phyloP scores from a whole-genome alignment of 2,113 vertebrate species.

The Tapirus terrestris region DNA sequence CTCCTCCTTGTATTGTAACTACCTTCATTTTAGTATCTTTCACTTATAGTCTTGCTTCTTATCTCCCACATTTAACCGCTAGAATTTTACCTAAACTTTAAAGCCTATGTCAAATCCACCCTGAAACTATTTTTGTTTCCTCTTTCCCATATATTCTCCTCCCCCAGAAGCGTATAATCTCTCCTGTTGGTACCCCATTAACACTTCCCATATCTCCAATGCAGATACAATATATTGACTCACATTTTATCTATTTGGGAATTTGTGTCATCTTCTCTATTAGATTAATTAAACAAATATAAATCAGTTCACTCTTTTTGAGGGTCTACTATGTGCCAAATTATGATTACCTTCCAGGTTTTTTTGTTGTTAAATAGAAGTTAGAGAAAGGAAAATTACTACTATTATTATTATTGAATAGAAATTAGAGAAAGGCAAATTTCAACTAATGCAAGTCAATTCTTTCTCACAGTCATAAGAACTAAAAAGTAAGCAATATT shows the following conservation, averaged over 20 bases:
- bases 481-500: background rate
- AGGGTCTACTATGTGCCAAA: background rate
- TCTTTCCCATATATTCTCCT: background rate
- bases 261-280: background rate
- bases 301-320: background rate
- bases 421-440: background rate
- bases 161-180: background rate
- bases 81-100: background rate
- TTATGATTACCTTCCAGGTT: background rate
- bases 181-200: background rate
- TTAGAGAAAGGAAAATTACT: background rate
- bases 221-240: background rate
- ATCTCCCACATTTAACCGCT: background rate
- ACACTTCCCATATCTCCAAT: background rate
- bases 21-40: background rate
- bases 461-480: background rate
- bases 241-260: background rate
- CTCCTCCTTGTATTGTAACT: background rate
- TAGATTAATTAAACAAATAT: background rate
- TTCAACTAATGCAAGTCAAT: background rate
- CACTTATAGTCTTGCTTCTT: background rate
- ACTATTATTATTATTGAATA: background rate
- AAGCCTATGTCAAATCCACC: background rate
- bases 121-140: background rate
- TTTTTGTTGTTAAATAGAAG: background rate